Percentiles rank a stretch among this genome's conserved stretches.
phyloP scores from a whole-genome alignment of 2,113 vertebrate species.

The Chrysemys picta region DNA sequence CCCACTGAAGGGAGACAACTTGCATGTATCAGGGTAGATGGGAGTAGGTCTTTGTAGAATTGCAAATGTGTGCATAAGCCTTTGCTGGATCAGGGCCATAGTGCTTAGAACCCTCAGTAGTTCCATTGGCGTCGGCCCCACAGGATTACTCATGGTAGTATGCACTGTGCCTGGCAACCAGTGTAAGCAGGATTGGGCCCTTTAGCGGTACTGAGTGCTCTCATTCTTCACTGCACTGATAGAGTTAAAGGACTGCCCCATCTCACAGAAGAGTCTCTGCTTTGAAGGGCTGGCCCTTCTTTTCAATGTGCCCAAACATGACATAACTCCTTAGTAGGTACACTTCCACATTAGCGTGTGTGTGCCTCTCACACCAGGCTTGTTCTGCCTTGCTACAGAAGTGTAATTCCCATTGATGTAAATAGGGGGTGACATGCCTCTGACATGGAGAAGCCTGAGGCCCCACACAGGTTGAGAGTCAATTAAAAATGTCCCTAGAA shows the following conservation, averaged over 20 bases:
- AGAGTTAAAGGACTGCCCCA: background rate
- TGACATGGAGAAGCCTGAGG: fast-evolving
- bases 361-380: too few species aligned
- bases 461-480: too few species aligned
- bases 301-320: background rate
- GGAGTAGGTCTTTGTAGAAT: background rate
- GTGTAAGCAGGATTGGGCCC: background rate
- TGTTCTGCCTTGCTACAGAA: background rate
- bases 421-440: background rate
- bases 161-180: too few species aligned
- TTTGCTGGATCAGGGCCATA: fast-evolving
- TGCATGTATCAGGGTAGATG: background rate
- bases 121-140: background rate
- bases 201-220: background rate
- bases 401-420: fast-evolving
- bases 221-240: background rate
- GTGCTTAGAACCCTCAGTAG: background rate
- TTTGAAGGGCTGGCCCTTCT: background rate
- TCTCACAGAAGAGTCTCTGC: background rate
- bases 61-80: background rate
- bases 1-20: background rate
- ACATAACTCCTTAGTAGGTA: background rate
- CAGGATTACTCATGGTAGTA: background rate
- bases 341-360: background rate
- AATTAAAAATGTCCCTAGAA: background rate